These are phyloP conservation scores for Brachionus rotundiformis DNA, from an alignment of 1,140 invertebrate species.

Conservation along the genomic window DNA sequence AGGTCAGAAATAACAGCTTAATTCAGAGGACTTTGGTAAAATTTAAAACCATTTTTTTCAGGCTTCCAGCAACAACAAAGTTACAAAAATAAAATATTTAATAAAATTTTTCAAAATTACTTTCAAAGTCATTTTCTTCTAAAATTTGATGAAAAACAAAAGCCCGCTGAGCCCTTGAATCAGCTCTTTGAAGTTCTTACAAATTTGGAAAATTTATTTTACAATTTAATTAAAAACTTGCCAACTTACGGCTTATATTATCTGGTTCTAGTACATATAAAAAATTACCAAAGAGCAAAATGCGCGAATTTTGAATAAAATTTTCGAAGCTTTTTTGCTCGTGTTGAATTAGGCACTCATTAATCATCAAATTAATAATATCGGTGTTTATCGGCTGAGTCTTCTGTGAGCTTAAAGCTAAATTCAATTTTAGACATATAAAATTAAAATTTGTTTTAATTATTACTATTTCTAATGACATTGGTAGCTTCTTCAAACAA, in stretches of 20 bases:
- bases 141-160: constrained; percentile 46
- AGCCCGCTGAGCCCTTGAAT: constrained; percentile 37
- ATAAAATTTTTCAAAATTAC: not conserved
- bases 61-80: too few relatives aligned
- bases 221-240: not conserved
- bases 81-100: too few relatives aligned
- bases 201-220: not conserved
- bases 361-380: constrained; percentile 21
- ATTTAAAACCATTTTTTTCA: not conserved
- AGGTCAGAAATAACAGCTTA: too few relatives aligned
- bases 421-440: too few relatives aligned
- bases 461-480: constrained; percentile 50
- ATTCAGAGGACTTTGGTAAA: too few relatives aligned
- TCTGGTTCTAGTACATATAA: not conserved
- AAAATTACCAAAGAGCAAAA: constrained; percentile 37
- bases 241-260: not conserved
- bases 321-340: constrained; percentile 27
- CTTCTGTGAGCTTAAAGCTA: constrained; percentile 19
- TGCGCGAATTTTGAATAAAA: constrained; percentile 25
- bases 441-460: not conserved
- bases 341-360: constrained; percentile 17
- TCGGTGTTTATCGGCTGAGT: not conserved
- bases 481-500: constrained; percentile 24
- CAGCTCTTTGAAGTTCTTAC: not conserved
- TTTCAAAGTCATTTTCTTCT: constrained; percentile 35